These are phyloP conservation scores for Rhodophaea formosa DNA, from an alignment of 2,888 invertebrate genomes.

Conservation along the genomic window DNA sequence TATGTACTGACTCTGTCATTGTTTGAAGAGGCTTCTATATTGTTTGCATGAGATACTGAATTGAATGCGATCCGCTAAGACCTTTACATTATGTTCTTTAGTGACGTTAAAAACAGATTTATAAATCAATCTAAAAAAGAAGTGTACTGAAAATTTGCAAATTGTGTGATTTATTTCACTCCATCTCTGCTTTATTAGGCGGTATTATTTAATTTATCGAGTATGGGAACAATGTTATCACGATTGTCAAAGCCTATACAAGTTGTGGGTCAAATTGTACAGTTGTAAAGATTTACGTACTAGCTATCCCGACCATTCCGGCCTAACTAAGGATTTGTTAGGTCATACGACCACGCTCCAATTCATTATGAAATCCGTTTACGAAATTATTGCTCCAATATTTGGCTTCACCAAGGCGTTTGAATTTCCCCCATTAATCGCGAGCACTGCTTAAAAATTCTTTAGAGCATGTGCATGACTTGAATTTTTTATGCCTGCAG, in stretches of 20 bases:
- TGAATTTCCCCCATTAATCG: constrained; percentile 56
- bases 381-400: constrained; percentile 32
- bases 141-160: too few relatives aligned
- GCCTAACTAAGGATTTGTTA: neutral
- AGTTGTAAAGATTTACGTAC: neutral
- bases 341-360: neutral
- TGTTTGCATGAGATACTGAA: constrained; percentile 34
- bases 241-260: neutral
- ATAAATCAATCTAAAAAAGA: too few relatives aligned
- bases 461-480: constrained; percentile 47
- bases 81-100: too few relatives aligned
- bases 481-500: constrained; percentile 63
- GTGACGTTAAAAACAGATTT: too few relatives aligned
- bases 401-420: constrained; percentile 31
- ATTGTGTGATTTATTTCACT: too few relatives aligned
- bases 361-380: neutral
- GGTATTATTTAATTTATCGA: too few relatives aligned
- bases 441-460: constrained; percentile 49
- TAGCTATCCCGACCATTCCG: neutral
- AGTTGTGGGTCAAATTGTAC: neutral
- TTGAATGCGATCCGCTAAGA: constrained; percentile 44
- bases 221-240: too few relatives aligned
- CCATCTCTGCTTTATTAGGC: too few relatives aligned
- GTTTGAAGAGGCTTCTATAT: neutral
- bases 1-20: neutral